Evolutionary conservation across 2,113 vertebrate genomes (phyloP).

Genomic region (Apteryx mantelli): DNA sequence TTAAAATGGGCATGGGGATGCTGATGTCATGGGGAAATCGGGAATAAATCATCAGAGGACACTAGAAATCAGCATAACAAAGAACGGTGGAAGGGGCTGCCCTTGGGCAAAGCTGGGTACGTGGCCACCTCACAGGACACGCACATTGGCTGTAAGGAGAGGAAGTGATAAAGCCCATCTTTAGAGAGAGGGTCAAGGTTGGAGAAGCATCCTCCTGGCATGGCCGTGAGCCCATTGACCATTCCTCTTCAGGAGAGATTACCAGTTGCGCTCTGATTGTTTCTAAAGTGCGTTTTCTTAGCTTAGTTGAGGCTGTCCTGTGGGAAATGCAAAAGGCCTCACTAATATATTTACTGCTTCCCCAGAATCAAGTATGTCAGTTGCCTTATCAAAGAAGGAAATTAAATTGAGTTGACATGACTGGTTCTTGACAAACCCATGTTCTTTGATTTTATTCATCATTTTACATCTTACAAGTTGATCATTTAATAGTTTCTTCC

Average conservation of each 20-base stretch:
- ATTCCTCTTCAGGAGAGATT: not conserved
- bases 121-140: not conserved
- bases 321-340: not conserved
- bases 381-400: slow-evolving; percentile 3
- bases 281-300: not conserved
- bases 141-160: not conserved
- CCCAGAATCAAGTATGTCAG: not conserved
- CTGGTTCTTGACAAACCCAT: slow-evolving; percentile 10
- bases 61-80: not conserved
- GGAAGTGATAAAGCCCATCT: not conserved
- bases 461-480: slow-evolving; percentile 19
- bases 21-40: not conserved
- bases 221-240: not conserved
- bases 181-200: not conserved
- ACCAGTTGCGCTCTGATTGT: not conserved
- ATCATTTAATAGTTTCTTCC: slow-evolving; percentile 35
- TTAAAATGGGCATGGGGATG: accelerated
- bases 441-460: slow-evolving; percentile 50
- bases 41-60: accelerated
- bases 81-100: not conserved
- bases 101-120: not conserved
- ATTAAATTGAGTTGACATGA: not conserved
- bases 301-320: not conserved
- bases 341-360: not conserved
- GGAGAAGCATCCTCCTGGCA: not conserved